Evolutionary conservation across 2,888 invertebrate genomes (phyloP), one percentile per base, ranked within the genome.

Genomic region (Tinea trinotella): DNA sequence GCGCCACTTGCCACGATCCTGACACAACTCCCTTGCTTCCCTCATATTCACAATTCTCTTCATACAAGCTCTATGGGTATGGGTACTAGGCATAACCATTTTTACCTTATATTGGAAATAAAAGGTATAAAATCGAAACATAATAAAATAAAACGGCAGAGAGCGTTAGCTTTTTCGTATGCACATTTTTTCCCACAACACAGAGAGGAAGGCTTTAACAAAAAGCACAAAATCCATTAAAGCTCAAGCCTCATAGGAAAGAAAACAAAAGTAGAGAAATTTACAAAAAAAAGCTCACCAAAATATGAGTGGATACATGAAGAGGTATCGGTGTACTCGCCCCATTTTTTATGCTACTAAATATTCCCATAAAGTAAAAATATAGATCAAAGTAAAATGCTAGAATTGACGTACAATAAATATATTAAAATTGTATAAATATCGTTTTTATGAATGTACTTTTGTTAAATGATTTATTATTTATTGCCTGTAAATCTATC

Each of bases 281-380:
- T 18, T 17, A 46, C 2, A 40, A 46, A 46, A 19, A 46, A 46
- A 17, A 36, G 7, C 10, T 36, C 10, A 36, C 24, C 5, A 7
- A 24, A 5, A 24, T 7, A 24, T 6, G 40, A n/a, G 46, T 46
- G 15, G 18, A 12, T 18, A 46, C 19, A 46, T 40, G 30, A 13
- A 46, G 61, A 62, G 61, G 65, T 62, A 67, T 65, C 60, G 60
- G 54, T 59, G 56, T 58, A 63, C 65, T 66, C 63, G 65, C 35
- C 10, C 30, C 19, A 24, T 46, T 30, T 48, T 52, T 10, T 18
- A 13, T 35, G 13, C 55, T 52, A 22, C 20, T 22, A 19, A 54
- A 52, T 52, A 52, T 52, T 52, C 55, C 52, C 55, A 46, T 55
- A 52, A 52, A 18, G 19, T 19, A 40, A 6, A 17, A 19, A 19